phyloP scores from a whole-genome alignment of 2,113 vertebrate species.

The Scomber japonicus region DNA sequence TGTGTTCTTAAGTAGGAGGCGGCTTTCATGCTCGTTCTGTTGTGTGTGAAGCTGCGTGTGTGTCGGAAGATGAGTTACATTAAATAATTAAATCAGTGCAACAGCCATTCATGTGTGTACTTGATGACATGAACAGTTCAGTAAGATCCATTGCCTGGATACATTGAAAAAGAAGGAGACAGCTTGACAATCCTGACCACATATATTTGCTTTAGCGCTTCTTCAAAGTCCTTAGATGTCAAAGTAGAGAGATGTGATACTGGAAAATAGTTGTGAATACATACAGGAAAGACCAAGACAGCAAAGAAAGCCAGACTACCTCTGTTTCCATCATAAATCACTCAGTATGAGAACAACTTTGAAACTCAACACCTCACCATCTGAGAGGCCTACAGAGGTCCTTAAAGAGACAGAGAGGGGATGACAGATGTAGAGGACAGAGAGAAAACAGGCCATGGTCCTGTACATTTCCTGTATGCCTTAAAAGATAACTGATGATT shows the following conservation, averaged over 20 bases:
- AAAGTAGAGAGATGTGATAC: not conserved
- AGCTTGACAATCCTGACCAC: not conserved
- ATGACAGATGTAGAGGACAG: slow-evolving; percentile 30
- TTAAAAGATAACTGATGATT: slow-evolving; percentile 16
- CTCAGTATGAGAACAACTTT: slow-evolving; percentile 60
- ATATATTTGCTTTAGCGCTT: slow-evolving; percentile 2
- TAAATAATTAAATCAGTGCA: not conserved
- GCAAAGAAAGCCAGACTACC: slow-evolving; percentile 18
- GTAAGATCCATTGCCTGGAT: not conserved
- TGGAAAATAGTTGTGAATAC: not conserved
- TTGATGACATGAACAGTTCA: not conserved
- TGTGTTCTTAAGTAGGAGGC: not conserved
- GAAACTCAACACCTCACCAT: slow-evolving; percentile 76
- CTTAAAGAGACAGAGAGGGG: slow-evolving; percentile 50
- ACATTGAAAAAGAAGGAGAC: not conserved
- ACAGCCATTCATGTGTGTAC: not conserved
- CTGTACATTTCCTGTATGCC: not conserved
- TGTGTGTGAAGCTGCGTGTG: not conserved
- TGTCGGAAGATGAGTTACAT: not conserved
- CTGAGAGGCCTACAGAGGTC: slow-evolving; percentile 47
- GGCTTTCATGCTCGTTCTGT: too few relatives aligned
- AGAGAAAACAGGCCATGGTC: not conserved
- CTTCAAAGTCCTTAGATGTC: slow-evolving; percentile 29
- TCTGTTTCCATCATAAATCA: slow-evolving; percentile 69
- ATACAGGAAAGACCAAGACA: slow-evolving; percentile 14